Percentiles rank a stretch among this genome's conserved stretches.
Conservation (phyloP, 2,797 vertebrate genomes). For the Urosaurus nigricauda region DNA sequence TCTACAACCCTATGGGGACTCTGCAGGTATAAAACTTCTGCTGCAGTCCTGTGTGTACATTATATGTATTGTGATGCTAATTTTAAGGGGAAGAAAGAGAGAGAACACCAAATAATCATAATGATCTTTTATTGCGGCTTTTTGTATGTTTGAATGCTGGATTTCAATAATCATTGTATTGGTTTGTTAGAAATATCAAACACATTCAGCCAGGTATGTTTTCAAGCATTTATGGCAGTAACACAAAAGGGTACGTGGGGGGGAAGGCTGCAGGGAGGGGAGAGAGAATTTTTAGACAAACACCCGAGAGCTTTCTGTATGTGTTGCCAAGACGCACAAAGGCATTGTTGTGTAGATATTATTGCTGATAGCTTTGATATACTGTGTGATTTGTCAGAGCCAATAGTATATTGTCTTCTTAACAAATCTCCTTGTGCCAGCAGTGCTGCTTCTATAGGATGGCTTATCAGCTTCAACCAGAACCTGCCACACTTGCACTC, state of each 20-base stretch:
- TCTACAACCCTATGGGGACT: background rate
- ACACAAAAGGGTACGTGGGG: conserved; percentile 31
- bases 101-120: background rate
- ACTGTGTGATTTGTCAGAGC: conserved; percentile 79
- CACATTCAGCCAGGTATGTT: conserved; percentile 15
- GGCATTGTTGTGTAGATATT: conserved; percentile 83
- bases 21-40: background rate
- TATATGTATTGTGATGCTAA: background rate
- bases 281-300: conserved; percentile 71
- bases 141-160: conserved; percentile 49
- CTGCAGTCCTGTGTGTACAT: background rate
- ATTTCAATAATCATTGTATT: conserved; percentile 50
- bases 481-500: conserved; percentile 83
- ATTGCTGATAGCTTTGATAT: conserved; percentile 84
- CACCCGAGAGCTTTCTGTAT: conserved; percentile 69
- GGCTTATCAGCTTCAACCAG: conserved; percentile 94
- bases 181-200: conserved; percentile 29
- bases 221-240: conserved; percentile 33
- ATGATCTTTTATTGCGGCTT: conserved; percentile 3
- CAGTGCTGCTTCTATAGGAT: conserved; percentile 81
- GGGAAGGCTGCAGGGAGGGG: conserved; percentile 31
- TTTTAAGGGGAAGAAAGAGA: background rate
- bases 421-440: conserved; percentile 92
- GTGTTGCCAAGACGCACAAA: conserved; percentile 76
- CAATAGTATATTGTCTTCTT: conserved; percentile 91